Base-by-base conservation (phyloP, 2,797 vertebrate genomes). In the Oreonectes daqikongensis region DNA sequence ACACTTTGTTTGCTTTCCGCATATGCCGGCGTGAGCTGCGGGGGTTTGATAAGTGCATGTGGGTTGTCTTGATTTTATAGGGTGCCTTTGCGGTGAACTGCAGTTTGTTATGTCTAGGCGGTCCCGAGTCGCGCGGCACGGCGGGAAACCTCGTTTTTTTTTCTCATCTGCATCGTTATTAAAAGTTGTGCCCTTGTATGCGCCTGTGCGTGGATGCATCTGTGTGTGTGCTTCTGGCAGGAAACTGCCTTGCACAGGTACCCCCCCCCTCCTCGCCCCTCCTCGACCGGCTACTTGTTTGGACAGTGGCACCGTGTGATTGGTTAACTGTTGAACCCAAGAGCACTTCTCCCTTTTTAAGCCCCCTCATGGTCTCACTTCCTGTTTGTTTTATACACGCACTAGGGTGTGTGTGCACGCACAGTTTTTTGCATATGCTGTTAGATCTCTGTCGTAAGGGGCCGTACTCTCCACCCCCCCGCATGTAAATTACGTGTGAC, bases 401-500 rank as follows among this genome's bases (percentile, higher is more conserved):
- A 66, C 74, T 77, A 79, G n/a, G n/a, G n/a, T n/a, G 75, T 80
- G 32, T 48, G 64, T 84, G 72, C 72, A 60, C 79, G 65, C 78
- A 55, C 15, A 28, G 32, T 35, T 75, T 77, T 82, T 77, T 77
- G 53, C 66, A 78, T 80, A 80, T 78, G 82, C 75, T 72, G 73
- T 79, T 46, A 40, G 38, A 40, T 35, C 63, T 84, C 84, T 82
- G 84, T 85, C 81, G 80, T 81, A 86, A 87, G 84, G n/a, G 92
- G 90, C 87, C 89, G 88, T 92, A 92, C 90, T 90, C 90, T 88
- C 92, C 90, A 2, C 40, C 86, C 72, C n/a, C 88, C 80, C 7
- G 78, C 92, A 93, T 95, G 91, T 94, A 94, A 94, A 95, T 95
- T 90, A 92, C 87, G 89, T 90, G 90, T 93, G 95, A 92, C 93